Percentiles rank a stretch among this genome's conserved stretches.
Conservation (phyloP, 2,888 invertebrate species). For the Platerodrilus igneus region DNA sequence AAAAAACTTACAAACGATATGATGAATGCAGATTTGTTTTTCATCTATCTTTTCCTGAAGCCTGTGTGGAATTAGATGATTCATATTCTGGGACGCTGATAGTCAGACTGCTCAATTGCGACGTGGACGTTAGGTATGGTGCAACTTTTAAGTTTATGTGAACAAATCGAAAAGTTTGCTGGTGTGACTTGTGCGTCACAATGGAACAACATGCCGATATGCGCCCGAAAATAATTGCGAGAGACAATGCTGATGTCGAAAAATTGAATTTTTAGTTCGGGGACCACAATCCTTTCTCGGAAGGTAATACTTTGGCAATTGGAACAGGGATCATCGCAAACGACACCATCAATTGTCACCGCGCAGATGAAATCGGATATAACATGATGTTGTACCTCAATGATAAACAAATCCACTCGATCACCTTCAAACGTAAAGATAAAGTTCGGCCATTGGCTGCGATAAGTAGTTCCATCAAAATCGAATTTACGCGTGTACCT, state of each 20-base stretch:
- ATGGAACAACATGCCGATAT: slow-evolving; percentile 14
- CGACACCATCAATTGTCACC: neutral
- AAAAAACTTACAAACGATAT: neutral
- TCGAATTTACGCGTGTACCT: neutral
- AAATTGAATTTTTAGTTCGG: slow-evolving; percentile 5
- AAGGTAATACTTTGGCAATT: neutral
- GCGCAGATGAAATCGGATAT: neutral
- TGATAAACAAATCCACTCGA: no score
- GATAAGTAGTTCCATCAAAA: neutral
- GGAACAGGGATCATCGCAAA: neutral
- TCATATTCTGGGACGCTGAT: no score
- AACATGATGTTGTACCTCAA: neutral
- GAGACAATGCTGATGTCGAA: slow-evolving; percentile 11
- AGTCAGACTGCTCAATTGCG: no score
- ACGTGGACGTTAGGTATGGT: slow-evolving; percentile 10
- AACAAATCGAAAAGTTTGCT: slow-evolving; percentile 12
- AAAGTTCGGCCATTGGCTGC: neutral
- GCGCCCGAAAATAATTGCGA: slow-evolving; percentile 9
- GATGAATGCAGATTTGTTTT: neutral
- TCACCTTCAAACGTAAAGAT: neutral
- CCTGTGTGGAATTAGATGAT: no score
- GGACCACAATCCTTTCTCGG: slow-evolving; percentile 5
- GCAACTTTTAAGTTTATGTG: slow-evolving; percentile 1
- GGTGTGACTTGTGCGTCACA: slow-evolving; percentile 9
- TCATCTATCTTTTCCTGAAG: no score